Evolutionary conservation across 2,797 vertebrate genomes (phyloP).

Genomic region (Pseudomugil tenellus): DNA sequence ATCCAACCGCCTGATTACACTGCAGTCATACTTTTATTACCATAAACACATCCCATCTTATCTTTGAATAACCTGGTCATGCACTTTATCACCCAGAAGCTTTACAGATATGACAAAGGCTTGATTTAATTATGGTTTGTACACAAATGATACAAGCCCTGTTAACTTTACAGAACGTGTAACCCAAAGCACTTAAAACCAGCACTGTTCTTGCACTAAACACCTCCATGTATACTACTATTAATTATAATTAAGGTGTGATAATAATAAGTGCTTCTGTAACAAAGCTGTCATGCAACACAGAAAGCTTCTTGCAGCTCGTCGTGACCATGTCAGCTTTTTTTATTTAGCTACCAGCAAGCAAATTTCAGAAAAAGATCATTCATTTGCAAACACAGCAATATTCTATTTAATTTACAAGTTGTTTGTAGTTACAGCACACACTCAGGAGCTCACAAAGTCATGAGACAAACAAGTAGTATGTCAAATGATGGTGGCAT

Average conservation of each 20-base stretch:
- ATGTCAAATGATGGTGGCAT: constrained; percentile 60
- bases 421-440: constrained; percentile 9
- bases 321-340: constrained; percentile 28
- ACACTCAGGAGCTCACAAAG: constrained; percentile 6
- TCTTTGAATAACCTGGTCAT: neutral
- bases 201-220: neutral
- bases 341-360: constrained; percentile 43
- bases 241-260: constrained; percentile 26
- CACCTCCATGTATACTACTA: neutral
- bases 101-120: neutral
- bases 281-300: constrained; percentile 36
- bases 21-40: constrained; percentile 35
- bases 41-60: neutral
- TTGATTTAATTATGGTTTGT: too few species aligned
- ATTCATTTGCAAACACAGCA: constrained; percentile 57
- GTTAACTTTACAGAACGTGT: too few species aligned
- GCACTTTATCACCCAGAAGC: neutral
- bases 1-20: too few species aligned
- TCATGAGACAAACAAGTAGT: constrained; percentile 15
- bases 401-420: constrained; percentile 50
- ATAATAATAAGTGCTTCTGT: constrained; percentile 31
- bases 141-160: too few species aligned
- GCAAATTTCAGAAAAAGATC: constrained; percentile 21
- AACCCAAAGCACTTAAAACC: too few species aligned
- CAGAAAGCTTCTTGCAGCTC: constrained; percentile 15